phyloP scores from a whole-genome alignment of 2,888 invertebrate genomes.

The Acronicta alni region DNA sequence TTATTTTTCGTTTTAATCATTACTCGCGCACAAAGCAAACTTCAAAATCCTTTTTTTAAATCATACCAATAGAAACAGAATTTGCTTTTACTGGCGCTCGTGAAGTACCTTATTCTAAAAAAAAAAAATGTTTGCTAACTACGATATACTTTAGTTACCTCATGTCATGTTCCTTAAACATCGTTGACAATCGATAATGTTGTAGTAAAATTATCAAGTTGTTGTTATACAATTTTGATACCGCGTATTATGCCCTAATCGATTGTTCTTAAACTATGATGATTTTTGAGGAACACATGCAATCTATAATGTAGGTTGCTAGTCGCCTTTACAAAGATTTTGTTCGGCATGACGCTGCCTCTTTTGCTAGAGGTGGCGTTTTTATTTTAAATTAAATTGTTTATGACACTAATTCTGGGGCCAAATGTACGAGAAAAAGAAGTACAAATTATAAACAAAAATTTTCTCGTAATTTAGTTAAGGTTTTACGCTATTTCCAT shows the following conservation, averaged over 20 bases:
- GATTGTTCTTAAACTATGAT: conserved; percentile 16
- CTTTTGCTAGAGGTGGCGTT: conserved; percentile 34
- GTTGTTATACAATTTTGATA: conserved; percentile 24
- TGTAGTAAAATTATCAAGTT: conserved; percentile 25
- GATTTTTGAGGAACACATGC: conserved; percentile 51
- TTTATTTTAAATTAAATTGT: conserved; percentile 60
- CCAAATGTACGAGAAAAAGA: conserved; percentile 83
- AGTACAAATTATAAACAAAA: conserved; percentile 83
- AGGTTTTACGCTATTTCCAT: conserved; percentile 69
- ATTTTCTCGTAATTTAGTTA: conserved; percentile 82
- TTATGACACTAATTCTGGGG: conserved; percentile 82
- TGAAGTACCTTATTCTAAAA: conserved; percentile 53
- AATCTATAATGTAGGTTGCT: conserved; percentile 27
- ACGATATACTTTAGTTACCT: conserved; percentile 52
- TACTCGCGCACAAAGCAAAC: conserved; percentile 55
- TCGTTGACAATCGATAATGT: conserved; percentile 27
- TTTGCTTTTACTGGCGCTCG: conserved; percentile 56
- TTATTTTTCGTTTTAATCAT: conserved; percentile 66
- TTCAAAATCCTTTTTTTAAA: conserved; percentile 46
- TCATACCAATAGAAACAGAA: conserved; percentile 36
- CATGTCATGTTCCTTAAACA: conserved; percentile 46
- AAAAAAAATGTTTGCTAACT: conserved; percentile 42
- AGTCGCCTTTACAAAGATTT: conserved; percentile 33
- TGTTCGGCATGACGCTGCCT: conserved; percentile 30
- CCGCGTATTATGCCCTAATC: conserved; percentile 8